Base-by-base conservation (phyloP, 2,888 invertebrate genomes). In the Brenthis hecate region DNA sequence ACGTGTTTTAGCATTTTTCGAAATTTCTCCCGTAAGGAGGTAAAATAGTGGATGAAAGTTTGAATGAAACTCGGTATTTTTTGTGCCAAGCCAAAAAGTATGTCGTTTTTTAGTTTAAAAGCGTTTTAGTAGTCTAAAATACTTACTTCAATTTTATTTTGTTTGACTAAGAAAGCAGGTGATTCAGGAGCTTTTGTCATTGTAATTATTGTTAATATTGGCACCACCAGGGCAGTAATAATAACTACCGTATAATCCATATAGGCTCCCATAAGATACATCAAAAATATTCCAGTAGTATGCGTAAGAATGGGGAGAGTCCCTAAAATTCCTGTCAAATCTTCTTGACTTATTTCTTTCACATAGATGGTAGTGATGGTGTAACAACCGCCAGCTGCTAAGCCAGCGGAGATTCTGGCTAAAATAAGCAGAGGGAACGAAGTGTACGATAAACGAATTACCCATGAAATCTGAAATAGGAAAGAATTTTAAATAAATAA, bases 161-260 rank as follows among this genome's bases (percentile, higher is more conserved):
- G 74, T 53, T 87, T 88, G 2, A 89, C 78, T 56, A 89, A 74
- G 67, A 79, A 88, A 2, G 84, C 80, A 11, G 90, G 90, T 0
- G 90, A 87, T 68, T 90, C 89, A 0, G 90, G 89, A 48, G 83
- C 83, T 60, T 76, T 80, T 47, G 84, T 16, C 73, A 88, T 81
- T 16, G 82, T 23, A 0, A 81, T 28, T 0, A 80, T 72, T 3
- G 78, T 80, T 11, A 83, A 0, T 3, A 85, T 51, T 0, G 85
- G 82, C 6, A 85, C 16, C 14, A 70, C 74, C 1, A 84, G 56
- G 2, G 79, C 75, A 0, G 82, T 68, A 73, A 81, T 85, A n/a
- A 87, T 61, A 8, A 86, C 80, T 0, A 78, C 78, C 54, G 81
- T 75, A 68, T 87, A 88, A 19, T 81, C 77, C 43, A 87, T 51